A percentile compares a stretch with the other conserved stretches of the same genome.
phyloP scores from a whole-genome alignment of 1,140 invertebrate species.

The Chironomus tepperi region DNA sequence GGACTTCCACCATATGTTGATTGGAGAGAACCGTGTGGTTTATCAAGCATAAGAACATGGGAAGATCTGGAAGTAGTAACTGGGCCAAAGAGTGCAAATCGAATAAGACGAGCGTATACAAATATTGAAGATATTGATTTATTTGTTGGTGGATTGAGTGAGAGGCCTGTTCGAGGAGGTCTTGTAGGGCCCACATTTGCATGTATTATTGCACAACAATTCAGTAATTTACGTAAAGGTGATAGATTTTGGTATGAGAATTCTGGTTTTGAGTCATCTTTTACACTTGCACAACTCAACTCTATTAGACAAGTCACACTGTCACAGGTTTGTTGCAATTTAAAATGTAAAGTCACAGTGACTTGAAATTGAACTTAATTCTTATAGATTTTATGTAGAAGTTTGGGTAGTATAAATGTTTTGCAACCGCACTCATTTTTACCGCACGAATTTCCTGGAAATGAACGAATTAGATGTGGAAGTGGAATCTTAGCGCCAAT shows the following conservation, averaged over 20 bases:
- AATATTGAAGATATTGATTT: conserved; percentile 81
- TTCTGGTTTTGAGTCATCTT: conserved; percentile 58
- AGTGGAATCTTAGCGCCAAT: conserved; percentile 32
- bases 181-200: conserved; percentile 92
- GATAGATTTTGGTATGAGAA: conserved; percentile 93
- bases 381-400: conserved; percentile 19
- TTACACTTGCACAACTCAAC: conserved; percentile 73
- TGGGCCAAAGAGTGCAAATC: conserved; percentile 52
- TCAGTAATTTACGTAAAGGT: conserved; percentile 74
- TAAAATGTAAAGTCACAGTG: not conserved
- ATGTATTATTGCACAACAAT: conserved; percentile 92
- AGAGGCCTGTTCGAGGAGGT: conserved; percentile 68
- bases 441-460: conserved; percentile 34
- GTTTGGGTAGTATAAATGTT: conserved; percentile 33
- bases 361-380: not conserved
- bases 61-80: conserved; percentile 65
- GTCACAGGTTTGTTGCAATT: conserved; percentile 71
- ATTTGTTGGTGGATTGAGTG: conserved; percentile 81
- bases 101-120: conserved; percentile 55
- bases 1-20: conserved; percentile 73
- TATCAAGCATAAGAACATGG: conserved; percentile 62
- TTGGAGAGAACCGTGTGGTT: conserved; percentile 72
- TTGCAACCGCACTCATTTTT: conserved; percentile 38
- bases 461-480: conserved; percentile 36
- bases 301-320: conserved; percentile 74